Conservation (phyloP, 1,140 invertebrate genomes). For the Aphelenchoides fujianensis region DNA sequence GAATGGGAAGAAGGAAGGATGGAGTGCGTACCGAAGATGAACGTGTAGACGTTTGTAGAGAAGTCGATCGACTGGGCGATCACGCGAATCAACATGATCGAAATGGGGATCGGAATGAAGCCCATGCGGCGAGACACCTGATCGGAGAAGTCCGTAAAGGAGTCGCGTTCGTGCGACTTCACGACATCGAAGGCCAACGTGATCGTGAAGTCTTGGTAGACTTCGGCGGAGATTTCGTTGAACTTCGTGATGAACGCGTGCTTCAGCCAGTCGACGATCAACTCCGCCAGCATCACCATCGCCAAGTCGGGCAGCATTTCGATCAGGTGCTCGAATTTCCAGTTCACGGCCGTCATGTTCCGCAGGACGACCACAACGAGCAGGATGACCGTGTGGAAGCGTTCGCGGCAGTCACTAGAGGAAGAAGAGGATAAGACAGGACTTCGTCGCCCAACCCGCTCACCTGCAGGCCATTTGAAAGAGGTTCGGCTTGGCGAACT, state of each 20-base stretch:
- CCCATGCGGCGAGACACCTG: constrained; percentile 81
- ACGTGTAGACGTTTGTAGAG: constrained; percentile 68
- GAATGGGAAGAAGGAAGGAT: neutral
- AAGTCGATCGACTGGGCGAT: constrained; percentile 71
- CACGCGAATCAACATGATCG: constrained; percentile 82
- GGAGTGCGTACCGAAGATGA: constrained; percentile 74
- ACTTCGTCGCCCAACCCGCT: neutral
- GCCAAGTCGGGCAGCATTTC: constrained; percentile 74
- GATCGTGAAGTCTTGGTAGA: constrained; percentile 71
- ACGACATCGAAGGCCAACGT: constrained; percentile 59
- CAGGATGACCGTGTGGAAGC: constrained; percentile 86
- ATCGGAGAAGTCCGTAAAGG: constrained; percentile 95
- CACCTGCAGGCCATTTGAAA: constrained; percentile 70
- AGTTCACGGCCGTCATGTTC: constrained; percentile 96
- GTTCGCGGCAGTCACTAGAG: constrained; percentile 88
- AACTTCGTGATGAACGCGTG: constrained; percentile 90
- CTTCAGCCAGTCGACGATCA: constrained; percentile 94
- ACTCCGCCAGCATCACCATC: constrained; percentile 79
- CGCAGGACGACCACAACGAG: constrained; percentile 89
- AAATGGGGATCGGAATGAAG: constrained; percentile 90
- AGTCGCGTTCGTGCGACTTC: constrained; percentile 66
- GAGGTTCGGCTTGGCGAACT: constrained; percentile 96
- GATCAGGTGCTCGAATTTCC: constrained; percentile 70
- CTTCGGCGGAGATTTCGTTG: constrained; percentile 84
- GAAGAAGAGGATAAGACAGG: too few relatives aligned